Evolutionary conservation across 2,888 invertebrate genomes (phyloP), one percentile per base, ranked within the genome.

Genomic region (Drosophila anomalipes): DNA sequence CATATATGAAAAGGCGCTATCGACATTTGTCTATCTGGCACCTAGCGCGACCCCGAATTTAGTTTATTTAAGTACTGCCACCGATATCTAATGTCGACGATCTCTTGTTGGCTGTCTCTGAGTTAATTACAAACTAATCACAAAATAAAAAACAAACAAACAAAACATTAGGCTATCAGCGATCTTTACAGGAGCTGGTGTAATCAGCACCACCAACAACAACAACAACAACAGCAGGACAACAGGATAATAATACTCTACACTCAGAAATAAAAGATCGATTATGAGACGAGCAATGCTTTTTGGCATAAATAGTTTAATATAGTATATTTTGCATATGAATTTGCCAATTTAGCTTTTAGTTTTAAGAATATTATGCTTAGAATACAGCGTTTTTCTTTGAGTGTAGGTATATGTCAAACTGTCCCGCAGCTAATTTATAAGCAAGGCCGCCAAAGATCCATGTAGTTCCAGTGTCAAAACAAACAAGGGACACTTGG

Each of bases 1-100:
- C 7, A 39, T 41, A 26, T 37, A 37, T 26, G 30, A 28, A 75
- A 72, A 77, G 81, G 85, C 75, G 85, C 66, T 82, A 87, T 80
- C 84, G 74, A 71, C 89, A 84, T 89, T 88, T 90, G 89, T 89
- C 89, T 89, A 84, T 79, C 79, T 81, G 82, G 56, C 82, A 86
- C 89, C 86, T 87, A 49, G 41, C 3, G 9, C 26, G 16, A 52
- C 52, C 60, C 59, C 65, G 54, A 69, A 71, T 67, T 71, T 65
- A 32, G 51, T 61, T 73, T 74, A 60, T 68, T 64, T 72, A 56
- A 64, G 49, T 54, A 19, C 47, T 5, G 39, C 4, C 47, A 4
- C 28, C 3, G 47, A 16, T 74, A 85, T 86, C 83, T 28, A 12
- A 3, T 3, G 14, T 7, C 16, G 59, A 22, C 59, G 73, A 88